Conservation (phyloP, 2,113 vertebrate genomes). For the Trichechus manatus region DNA sequence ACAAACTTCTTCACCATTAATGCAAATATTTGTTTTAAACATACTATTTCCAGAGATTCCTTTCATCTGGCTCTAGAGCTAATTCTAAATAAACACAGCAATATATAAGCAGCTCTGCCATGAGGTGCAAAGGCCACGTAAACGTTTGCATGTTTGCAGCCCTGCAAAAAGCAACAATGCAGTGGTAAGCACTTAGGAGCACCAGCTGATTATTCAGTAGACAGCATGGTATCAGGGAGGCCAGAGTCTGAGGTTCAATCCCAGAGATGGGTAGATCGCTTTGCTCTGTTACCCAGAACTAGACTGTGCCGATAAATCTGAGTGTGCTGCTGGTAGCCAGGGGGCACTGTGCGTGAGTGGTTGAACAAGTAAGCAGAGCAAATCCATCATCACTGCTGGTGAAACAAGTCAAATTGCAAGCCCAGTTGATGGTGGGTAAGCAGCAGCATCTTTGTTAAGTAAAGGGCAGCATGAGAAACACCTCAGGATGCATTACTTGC, state of each 20-base stretch:
- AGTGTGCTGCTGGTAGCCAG: background rate
- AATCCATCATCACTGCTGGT: background rate
- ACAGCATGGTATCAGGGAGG: background rate
- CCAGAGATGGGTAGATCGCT: background rate
- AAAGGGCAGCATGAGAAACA: background rate
- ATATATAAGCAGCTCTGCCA: constrained; percentile 70
- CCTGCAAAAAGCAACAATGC: constrained; percentile 55
- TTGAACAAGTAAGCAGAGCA: constrained; percentile 15
- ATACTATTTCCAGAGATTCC: background rate
- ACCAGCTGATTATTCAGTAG: constrained; percentile 68
- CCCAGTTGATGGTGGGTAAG: constrained; percentile 3
- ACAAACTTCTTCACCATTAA: background rate
- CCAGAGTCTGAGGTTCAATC: background rate
- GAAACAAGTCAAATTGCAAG: background rate
- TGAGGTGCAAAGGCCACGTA: constrained; percentile 34
- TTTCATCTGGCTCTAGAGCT: background rate
- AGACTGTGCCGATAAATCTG: background rate
- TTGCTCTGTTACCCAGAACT: background rate
- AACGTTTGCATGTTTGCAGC: constrained; percentile 60
- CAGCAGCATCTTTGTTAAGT: constrained; percentile 40
- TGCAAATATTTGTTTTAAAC: background rate
- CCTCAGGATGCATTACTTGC: constrained; percentile 13
- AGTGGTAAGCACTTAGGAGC: constrained; percentile 74
- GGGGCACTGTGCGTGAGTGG: background rate
- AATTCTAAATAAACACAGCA: constrained; percentile 53